phyloP scores from a whole-genome alignment of 2,113 vertebrate species.

The human (Homo sapiens) region GRCh38 chr2:213142501-213143000 shows the following conservation, averaged over 20 bases:
- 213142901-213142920: neutral
- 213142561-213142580: neutral
- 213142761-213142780: neutral
- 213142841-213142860: neutral
- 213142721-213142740: neutral
- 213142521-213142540: neutral
- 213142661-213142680: neutral
- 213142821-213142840: neutral
- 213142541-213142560: neutral
- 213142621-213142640: neutral
- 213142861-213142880: neutral
- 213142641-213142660: neutral
- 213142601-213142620: neutral
- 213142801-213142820: neutral
- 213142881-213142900: neutral
- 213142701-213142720: constrained; percentile 6
- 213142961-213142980: constrained; percentile 9
- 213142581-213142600: neutral
- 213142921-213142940: constrained; percentile 5
- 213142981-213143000: neutral
- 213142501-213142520: neutral
- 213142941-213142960: constrained; percentile 15
- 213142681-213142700: neutral
- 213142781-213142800: neutral
- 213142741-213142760: neutral